Conservation (phyloP, 2,113 vertebrate genomes). For the Pachycephala philippinensis region DNA sequence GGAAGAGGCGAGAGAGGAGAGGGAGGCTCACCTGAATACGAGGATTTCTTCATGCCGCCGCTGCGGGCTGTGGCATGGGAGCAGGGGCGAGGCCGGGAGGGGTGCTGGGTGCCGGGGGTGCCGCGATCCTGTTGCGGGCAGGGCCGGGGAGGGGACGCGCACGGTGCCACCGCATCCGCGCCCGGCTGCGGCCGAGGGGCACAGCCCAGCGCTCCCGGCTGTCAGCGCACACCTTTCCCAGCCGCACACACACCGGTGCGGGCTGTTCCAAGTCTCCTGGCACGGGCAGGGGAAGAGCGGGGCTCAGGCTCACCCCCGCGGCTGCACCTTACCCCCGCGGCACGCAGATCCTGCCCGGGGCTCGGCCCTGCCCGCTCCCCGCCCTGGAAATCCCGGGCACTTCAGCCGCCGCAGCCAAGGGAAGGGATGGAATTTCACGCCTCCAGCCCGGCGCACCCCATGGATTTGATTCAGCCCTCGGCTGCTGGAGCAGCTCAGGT, state of each 20-base stretch:
- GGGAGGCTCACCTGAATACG: constrained; percentile 58
- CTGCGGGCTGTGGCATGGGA: constrained; percentile 24
- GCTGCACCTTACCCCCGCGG: background rate
- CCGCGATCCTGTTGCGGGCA: background rate
- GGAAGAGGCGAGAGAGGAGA: background rate
- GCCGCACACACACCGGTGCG: background rate
- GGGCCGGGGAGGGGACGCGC: background rate
- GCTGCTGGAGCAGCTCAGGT: background rate
- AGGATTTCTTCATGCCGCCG: constrained; percentile 60
- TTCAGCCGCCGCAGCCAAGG: background rate
- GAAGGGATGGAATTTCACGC: background rate
- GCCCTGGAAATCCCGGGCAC: background rate
- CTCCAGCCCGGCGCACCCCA: background rate
- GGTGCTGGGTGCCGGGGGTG: background rate
- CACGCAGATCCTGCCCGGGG: background rate
- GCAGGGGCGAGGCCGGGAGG: background rate
- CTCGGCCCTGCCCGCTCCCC: background rate
- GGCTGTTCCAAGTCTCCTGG: constrained; percentile 39
- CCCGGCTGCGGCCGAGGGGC: background rate
- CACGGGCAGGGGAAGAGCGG: background rate
- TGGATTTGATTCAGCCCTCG: background rate
- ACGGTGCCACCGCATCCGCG: background rate
- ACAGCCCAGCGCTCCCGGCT: background rate
- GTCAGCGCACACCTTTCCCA: constrained; percentile 33
- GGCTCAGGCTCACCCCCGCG: background rate